These are phyloP conservation scores for Eupeodes luniger DNA, from an alignment of 2,888 invertebrate species.

Conservation along the genomic window DNA sequence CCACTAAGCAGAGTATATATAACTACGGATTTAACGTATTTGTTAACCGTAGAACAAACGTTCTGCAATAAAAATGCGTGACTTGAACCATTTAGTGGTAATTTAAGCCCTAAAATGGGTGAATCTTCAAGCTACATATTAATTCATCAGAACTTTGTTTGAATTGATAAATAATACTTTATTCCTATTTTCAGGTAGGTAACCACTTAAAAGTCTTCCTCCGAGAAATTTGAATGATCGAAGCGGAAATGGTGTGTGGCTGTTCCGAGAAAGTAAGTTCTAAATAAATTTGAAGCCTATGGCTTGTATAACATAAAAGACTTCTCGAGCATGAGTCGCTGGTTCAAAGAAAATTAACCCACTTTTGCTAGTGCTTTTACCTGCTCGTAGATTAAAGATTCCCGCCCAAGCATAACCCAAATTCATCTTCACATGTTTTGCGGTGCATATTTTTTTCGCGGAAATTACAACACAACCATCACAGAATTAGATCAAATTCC, in stretches of 20 bases:
- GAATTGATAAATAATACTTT: constrained; percentile 1
- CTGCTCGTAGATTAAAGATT: constrained; percentile 81
- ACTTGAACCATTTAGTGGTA: constrained; percentile 54
- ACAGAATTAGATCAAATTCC: no score
- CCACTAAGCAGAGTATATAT: constrained; percentile 61
- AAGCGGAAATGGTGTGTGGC: not conserved
- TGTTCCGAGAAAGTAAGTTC: not conserved
- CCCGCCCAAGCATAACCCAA: constrained; percentile 83
- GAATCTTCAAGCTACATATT: constrained; percentile 67
- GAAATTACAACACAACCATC: constrained; percentile 76
- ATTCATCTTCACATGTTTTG: constrained; percentile 79
- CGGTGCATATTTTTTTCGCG: constrained; percentile 82
- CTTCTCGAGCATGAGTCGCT: constrained; percentile 81
- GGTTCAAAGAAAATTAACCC: constrained; percentile 78
- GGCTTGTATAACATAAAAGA: no score
- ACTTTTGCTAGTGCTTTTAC: constrained; percentile 82
- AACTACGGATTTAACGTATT: constrained; percentile 43
- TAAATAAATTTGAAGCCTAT: no score
- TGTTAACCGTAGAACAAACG: constrained; percentile 76
- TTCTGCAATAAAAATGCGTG: constrained; percentile 76
- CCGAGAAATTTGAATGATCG: not conserved
- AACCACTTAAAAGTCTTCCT: no score
- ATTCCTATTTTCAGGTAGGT: constrained; percentile 42
- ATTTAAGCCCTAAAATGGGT: constrained; percentile 61
- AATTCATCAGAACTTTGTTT: not conserved